These are phyloP conservation scores for Lochmaea crataegi DNA, from an alignment of 2,888 invertebrate genomes.

Conservation along the genomic window DNA sequence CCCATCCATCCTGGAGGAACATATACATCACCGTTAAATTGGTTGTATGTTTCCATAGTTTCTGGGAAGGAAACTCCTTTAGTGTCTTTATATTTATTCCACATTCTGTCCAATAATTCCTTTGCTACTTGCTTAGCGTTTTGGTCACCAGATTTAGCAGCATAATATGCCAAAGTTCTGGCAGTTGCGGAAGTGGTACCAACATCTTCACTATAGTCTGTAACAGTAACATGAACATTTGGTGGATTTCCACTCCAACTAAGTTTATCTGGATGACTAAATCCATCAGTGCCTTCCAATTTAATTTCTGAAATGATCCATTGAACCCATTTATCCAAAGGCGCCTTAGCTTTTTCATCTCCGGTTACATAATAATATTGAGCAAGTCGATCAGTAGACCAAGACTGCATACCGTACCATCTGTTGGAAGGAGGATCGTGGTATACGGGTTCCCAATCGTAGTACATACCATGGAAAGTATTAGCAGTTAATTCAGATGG, in stretches of 20 bases:
- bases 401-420: conserved; percentile 54
- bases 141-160: conserved; percentile 47
- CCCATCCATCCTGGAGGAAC: conserved; percentile 52
- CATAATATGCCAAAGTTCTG: conserved; percentile 49
- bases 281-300: conserved; percentile 40
- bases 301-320: conserved; percentile 48
- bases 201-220: conserved; percentile 44
- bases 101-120: conserved; percentile 47
- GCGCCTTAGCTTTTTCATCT: conserved; percentile 42
- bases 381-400: conserved; percentile 51
- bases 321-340: conserved; percentile 49
- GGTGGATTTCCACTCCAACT: conserved; percentile 49
- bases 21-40: conserved; percentile 48
- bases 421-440: conserved; percentile 54
- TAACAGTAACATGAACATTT: conserved; percentile 46
- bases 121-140: conserved; percentile 46
- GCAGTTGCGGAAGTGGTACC: conserved; percentile 50
- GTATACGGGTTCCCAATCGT: conserved; percentile 53
- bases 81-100: conserved; percentile 40
- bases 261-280: conserved; percentile 46
- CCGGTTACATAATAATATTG: conserved; percentile 52
- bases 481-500: conserved; percentile 42
- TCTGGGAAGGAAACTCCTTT: conserved; percentile 48
- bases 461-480: conserved; percentile 53
- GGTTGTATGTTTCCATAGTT: conserved; percentile 46